Percentiles rank a stretch among this genome's conserved stretches.
phyloP scores from a whole-genome alignment of 2,888 invertebrate species.

The Dinocampus coccinellae region DNA sequence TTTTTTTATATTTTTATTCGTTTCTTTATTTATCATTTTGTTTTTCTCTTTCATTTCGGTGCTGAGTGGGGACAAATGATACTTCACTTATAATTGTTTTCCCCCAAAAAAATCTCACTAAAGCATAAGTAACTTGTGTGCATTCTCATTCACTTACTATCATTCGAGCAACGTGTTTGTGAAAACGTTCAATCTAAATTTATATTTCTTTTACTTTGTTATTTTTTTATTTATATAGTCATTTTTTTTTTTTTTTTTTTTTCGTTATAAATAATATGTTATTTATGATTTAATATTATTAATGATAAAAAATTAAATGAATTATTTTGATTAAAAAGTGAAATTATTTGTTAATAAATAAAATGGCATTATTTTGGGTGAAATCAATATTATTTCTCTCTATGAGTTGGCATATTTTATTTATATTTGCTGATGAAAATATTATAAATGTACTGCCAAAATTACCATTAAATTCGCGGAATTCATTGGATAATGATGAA shows the following conservation, averaged over 20 bases:
- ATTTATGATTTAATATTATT: neutral
- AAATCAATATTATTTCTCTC: conserved; percentile 2
- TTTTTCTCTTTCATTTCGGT: neutral
- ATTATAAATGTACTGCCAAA: conserved; percentile 53
- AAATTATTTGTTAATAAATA: neutral
- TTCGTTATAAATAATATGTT: neutral
- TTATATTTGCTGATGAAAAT: conserved; percentile 42
- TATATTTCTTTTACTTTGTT: no score
- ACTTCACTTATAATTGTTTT: neutral
- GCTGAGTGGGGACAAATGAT: neutral
- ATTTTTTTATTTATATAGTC: neutral
- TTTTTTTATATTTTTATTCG: neutral
- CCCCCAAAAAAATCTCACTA: neutral
- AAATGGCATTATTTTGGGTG: neutral
- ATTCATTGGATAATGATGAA: conserved; percentile 56
- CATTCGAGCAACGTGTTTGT: neutral
- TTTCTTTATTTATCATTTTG: no score
- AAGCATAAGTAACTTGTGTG: neutral
- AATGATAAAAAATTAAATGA: neutral
- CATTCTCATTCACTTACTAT: neutral
- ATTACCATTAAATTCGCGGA: conserved; percentile 45
- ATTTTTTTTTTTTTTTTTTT: no score
- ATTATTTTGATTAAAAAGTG: neutral
- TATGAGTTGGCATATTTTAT: conserved; percentile 28
- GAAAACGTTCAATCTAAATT: neutral